Base-by-base conservation (phyloP, 2,113 vertebrate species). In the Galemys pyrenaicus region DNA sequence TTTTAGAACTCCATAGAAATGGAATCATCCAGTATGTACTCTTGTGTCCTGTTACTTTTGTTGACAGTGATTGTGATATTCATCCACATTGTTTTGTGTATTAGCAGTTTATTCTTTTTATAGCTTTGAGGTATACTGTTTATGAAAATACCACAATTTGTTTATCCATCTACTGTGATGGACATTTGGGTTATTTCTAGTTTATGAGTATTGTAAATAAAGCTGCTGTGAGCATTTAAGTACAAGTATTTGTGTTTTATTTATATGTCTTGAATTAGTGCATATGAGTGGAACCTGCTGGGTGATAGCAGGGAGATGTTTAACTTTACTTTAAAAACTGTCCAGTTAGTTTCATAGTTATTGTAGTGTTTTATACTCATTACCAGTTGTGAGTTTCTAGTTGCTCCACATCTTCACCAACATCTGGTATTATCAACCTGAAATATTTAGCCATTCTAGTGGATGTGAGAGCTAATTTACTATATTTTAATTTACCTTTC, bases 191-290 rank as follows among this genome's bases (percentile, higher is more conserved):
- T 56, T 56, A 8, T 56, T 56, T 56, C 51, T 7, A 56, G 19
- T 56, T 56, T 56, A 56, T 51, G 19, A 56, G 5, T 56, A 56
- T 56, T 56, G 22, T 22, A 56, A 56, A 54, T 54, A 20, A 54
- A 19, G 51, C 51, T 54, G 51, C 17, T 54, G 17, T 54, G 51
- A 20, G 6, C 51, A 54, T 54, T 22, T 8, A 56, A 58, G 19
- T 70, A 70, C 41, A 80, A 65, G n/a, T 81, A 44, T 74, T 26
- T 90, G 1, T 67, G 60, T 56, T 85, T 88, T 94, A 79, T 92
- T 93, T 92, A 32, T n/a, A n/a, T n/a, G n/a, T 83, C 44, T 87
- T 90, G 20, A 86, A 15, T 87, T 73, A 82, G 83, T 84, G 56
- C 32, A 15, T 91, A 2, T n/a, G 67, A 93, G 64, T 85, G 6